Evolutionary conservation across 2,113 vertebrate species (phyloP).

Genomic region (Mola mola): DNA sequence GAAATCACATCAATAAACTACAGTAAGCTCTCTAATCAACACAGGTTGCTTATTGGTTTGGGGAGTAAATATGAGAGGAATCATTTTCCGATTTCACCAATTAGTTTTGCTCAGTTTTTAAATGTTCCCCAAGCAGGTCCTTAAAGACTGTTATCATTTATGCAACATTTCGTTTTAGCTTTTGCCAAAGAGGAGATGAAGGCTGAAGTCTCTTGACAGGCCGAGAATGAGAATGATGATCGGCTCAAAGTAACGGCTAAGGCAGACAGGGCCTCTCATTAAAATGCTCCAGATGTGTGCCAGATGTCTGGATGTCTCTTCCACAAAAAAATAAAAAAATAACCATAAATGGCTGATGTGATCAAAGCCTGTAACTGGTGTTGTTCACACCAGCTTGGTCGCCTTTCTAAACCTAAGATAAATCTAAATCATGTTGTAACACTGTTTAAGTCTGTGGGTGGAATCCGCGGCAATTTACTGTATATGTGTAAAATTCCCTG

Average conservation of each 20-base stretch:
- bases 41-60: constrained; percentile 41
- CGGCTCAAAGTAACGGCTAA: constrained; percentile 32
- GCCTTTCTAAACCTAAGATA: constrained; percentile 26
- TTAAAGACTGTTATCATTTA: constrained; percentile 29
- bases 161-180: constrained; percentile 27
- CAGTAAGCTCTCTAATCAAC: constrained; percentile 43
- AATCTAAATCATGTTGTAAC: constrained; percentile 22
- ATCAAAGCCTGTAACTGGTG: constrained; percentile 14
- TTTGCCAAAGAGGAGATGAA: constrained; percentile 32
- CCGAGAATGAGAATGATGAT: constrained; percentile 35
- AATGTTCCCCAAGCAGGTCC: constrained; percentile 3
- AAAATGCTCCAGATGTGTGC: constrained; percentile 72
- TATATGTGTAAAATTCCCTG: constrained; percentile 36
- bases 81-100: constrained; percentile 38
- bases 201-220: constrained; percentile 26
- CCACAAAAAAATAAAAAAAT: constrained; percentile 16
- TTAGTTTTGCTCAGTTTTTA: constrained; percentile 25
- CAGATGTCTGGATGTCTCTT: constrained; percentile 64
- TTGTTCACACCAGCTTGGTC: constrained; percentile 19
- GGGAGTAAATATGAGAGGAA: constrained; percentile 33
- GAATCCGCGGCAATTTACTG: constrained; percentile 35
- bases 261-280: constrained; percentile 66
- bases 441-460: constrained; percentile 18
- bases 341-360: background rate
- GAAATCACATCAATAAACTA: constrained; percentile 34